Base-by-base conservation (phyloP, 1,140 invertebrate species). In the Drepana arcuata region DNA sequence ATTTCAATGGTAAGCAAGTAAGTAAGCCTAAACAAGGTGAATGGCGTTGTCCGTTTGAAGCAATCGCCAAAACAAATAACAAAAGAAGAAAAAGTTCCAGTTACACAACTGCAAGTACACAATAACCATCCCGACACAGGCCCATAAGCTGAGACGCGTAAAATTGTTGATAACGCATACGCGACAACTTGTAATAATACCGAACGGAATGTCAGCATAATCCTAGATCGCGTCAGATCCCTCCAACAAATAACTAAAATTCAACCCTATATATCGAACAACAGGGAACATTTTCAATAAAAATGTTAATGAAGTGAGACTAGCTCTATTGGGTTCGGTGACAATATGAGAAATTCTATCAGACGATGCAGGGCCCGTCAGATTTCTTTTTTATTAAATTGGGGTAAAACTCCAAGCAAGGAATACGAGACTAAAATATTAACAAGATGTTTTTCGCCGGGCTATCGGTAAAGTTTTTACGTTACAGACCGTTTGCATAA, bases 121-220 rank as follows among this genome's bases (percentile, higher is more conserved):
- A n/a, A n/a, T n/a, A n/a, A n/a, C n/a, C n/a, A n/a, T n/a, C 49
- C 45, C 48, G 34, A 48, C 12, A 43, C 30, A 28, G 41, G 23
- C 33, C 27, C 39, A 53, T 50, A 39, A 51, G 48, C 49, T 48
- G 47, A 49, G 41, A 44, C 50, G 43, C 45, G 48, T 57, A 46
- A 59, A 55, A 58, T 48, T 61, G 43, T 54, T 63, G 50, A 62
- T 58, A 61, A 57, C 55, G 41, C 50, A 48, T 43, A n/a, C n/a
- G n/a, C n/a, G n/a, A n/a, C n/a, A n/a, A n/a, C n/a, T n/a, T n/a
- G n/a, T n/a, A n/a, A n/a, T n/a, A n/a, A n/a, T n/a, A n/a, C n/a
- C n/a, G n/a, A n/a, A n/a, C n/a, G 39, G 46, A 44, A 23, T 43
- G 47, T 61, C 58, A 61, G 49, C 57, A 48, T 12, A 36, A 42